These are phyloP conservation scores for Plestiodon gilberti DNA, from an alignment of 2,113 vertebrate species.

Conservation along the genomic window DNA sequence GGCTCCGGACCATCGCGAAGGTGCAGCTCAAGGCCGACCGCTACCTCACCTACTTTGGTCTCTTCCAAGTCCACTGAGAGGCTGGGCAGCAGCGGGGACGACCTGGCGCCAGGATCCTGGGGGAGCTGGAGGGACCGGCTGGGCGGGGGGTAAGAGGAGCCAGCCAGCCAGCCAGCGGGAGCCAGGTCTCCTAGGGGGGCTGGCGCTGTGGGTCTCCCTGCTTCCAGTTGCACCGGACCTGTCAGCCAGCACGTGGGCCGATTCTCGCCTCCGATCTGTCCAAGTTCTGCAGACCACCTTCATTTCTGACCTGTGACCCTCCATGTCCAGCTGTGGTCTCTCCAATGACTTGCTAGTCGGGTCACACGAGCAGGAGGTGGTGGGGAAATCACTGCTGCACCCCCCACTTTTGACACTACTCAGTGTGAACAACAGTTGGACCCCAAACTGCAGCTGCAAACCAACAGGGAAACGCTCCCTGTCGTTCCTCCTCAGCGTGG, in stretches of 20 bases:
- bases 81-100: not conserved
- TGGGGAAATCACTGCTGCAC: too few species aligned
- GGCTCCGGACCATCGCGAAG: conserved; percentile 80
- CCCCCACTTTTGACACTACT: not conserved
- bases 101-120: not conserved
- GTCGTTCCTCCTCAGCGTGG: rapidly evolving
- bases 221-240: not conserved
- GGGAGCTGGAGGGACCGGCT: not conserved
- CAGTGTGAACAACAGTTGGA: not conserved
- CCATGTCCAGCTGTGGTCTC: not conserved
- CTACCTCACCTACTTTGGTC: conserved; percentile 88
- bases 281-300: not conserved
- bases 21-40: conserved; percentile 81
- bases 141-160: not conserved
- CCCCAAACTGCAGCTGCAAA: not conserved
- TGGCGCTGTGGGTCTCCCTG: too few species aligned
- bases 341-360: rapidly evolving
- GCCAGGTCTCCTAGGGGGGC: not conserved
- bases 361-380: not conserved
- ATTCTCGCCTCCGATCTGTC: not conserved
- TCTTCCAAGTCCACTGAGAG: conserved; percentile 87
- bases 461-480: not conserved
- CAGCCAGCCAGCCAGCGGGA: rapidly evolving
- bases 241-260: not conserved
- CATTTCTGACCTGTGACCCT: too few species aligned